Percentiles rank a stretch among this genome's conserved stretches.
Conservation (phyloP, 2,888 invertebrate genomes). For the Tetheella fluctuosa region DNA sequence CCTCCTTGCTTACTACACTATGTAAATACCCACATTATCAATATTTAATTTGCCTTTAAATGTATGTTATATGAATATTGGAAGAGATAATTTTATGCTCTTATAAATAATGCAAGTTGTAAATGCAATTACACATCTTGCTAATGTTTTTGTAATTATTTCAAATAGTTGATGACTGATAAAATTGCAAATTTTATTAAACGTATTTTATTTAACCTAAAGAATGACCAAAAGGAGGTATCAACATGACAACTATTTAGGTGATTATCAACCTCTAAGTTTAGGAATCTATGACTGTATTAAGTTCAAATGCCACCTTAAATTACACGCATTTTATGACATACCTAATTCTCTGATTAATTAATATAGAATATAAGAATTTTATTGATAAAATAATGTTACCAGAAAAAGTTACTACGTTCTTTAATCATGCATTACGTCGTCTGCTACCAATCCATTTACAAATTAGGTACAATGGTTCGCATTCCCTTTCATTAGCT, state of each 20-base stretch:
- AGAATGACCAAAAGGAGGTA: too few relatives aligned
- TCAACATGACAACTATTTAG: too few relatives aligned
- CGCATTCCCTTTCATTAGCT: conserved; percentile 41
- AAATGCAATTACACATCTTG: conserved; percentile 20
- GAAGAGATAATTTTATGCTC: conserved; percentile 33
- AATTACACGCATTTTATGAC: not conserved
- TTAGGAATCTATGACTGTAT: too few relatives aligned
- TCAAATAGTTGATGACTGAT: not conserved
- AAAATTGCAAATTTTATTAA: not conserved
- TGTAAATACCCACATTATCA: conserved; percentile 26
- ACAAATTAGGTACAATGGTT: not conserved
- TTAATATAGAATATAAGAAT: not conserved
- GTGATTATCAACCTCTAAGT: too few relatives aligned
- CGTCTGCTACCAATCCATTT: not conserved
- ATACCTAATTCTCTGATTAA: not conserved
- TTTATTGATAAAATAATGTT: conserved; percentile 1
- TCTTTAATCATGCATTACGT: not conserved
- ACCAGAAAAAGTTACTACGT: not conserved
- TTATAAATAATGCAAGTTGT: conserved; percentile 35
- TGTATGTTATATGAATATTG: conserved; percentile 24
- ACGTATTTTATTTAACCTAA: not conserved
- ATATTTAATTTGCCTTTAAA: conserved; percentile 31
- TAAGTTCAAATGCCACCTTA: too few relatives aligned
- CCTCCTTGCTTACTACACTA: not conserved
- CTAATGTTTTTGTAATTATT: not conserved